Conservation (phyloP, 2,113 vertebrate species). For the Sinocyclocheilus rhinocerous region DNA sequence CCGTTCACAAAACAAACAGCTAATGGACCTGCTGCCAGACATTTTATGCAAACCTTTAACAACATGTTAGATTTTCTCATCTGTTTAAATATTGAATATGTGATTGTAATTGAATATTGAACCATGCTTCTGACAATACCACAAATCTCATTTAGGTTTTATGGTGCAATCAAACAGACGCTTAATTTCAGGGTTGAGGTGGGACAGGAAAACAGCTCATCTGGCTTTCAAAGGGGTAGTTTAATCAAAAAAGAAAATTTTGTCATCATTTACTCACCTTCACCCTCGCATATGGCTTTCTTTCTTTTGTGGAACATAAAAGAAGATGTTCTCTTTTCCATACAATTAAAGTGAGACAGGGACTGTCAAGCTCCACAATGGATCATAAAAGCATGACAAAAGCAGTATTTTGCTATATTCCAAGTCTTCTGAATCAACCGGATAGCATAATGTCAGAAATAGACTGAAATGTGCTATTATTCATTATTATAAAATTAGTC, state of each 20-base stretch:
- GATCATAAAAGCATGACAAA: background rate
- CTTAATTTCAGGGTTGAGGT: slow-evolving; percentile 50
- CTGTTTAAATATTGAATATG: slow-evolving; percentile 45
- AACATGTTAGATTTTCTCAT: slow-evolving; percentile 22
- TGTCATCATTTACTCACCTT: background rate
- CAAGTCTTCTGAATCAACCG: background rate
- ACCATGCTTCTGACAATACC: slow-evolving; percentile 32
- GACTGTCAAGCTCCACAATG: background rate
- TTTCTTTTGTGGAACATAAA: background rate
- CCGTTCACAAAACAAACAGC: slow-evolving; percentile 37
- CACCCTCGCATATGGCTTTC: too few species aligned
- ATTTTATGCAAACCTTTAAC: slow-evolving; percentile 34
- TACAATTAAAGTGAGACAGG: background rate
- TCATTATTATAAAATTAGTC: background rate
- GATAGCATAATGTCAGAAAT: background rate
- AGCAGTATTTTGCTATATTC: background rate
- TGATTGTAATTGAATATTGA: slow-evolving; percentile 51
- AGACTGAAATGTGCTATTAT: background rate
- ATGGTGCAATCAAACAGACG: slow-evolving; percentile 55
- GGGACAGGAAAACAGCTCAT: background rate
- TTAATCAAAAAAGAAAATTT: background rate
- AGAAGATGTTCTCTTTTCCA: background rate
- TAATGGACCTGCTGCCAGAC: slow-evolving; percentile 38
- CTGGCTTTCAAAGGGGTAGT: background rate
- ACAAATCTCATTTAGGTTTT: slow-evolving; percentile 49